Conservation (phyloP, 1,140 invertebrate species). For the Planococcus citri region DNA sequence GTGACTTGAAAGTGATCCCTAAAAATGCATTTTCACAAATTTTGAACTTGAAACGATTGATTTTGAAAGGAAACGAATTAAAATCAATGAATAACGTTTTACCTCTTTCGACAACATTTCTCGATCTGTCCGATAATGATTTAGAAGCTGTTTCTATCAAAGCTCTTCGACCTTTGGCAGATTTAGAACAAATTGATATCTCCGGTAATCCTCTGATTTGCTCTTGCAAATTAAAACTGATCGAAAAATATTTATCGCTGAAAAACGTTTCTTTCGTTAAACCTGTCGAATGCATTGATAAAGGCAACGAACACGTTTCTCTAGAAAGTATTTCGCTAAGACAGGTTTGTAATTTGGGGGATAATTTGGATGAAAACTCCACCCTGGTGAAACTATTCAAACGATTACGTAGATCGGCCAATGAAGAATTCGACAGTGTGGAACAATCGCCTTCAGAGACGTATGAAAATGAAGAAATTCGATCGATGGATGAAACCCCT, state of each 20-base stretch:
- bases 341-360: not conserved
- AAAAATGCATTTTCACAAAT: not conserved
- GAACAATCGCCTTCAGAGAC: too few relatives aligned
- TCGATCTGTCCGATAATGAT: not conserved
- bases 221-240: not conserved
- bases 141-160: not conserved
- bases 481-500: too few relatives aligned
- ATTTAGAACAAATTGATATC: not conserved
- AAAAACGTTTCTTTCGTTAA: not conserved
- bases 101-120: not conserved
- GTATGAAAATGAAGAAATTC: too few relatives aligned
- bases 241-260: not conserved
- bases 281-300: not conserved
- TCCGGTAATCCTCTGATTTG: not conserved
- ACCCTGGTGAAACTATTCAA: not conserved
- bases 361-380: not conserved
- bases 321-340: not conserved
- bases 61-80: not conserved
- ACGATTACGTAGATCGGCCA: too few relatives aligned
- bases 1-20: not conserved
- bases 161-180: not conserved
- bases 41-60: not conserved
- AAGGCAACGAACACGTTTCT: not conserved
- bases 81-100: not conserved
- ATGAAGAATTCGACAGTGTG: too few relatives aligned